These are phyloP conservation scores for Diabrotica balteata DNA, from an alignment of 2,888 invertebrate species.

Conservation along the genomic window DNA sequence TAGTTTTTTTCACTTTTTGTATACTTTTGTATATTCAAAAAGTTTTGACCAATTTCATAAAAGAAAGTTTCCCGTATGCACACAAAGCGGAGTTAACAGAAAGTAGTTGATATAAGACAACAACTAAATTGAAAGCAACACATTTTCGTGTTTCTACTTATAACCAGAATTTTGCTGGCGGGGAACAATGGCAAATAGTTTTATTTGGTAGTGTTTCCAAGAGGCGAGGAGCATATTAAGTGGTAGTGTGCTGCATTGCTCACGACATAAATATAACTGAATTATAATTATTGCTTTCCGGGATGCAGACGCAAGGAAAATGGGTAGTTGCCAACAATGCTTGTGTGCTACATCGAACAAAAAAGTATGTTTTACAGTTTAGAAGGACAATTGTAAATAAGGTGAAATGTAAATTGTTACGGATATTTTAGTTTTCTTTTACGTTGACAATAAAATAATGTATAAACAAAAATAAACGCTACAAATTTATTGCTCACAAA, in stretches of 20 bases:
- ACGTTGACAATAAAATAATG: too few species aligned
- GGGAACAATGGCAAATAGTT: conserved; percentile 30
- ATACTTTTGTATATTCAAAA: too few species aligned
- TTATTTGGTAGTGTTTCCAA: conserved; percentile 29
- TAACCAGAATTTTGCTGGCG: conserved; percentile 17
- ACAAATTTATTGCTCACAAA: too few species aligned
- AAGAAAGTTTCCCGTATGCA: too few species aligned
- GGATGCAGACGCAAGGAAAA: conserved; percentile 27
- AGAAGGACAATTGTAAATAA: conserved; percentile 2
- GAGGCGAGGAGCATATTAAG: conserved; percentile 33
- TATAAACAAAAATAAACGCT: too few species aligned
- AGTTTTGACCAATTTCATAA: too few species aligned
- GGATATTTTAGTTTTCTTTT: background rate
- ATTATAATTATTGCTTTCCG: conserved; percentile 35
- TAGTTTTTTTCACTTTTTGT: too few species aligned
- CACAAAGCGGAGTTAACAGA: background rate
- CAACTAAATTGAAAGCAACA: conserved; percentile 29
- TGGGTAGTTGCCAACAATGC: conserved; percentile 33
- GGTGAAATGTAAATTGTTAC: background rate
- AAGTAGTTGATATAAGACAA: conserved; percentile 21
- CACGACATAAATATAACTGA: conserved; percentile 36
- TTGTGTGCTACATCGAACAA: conserved; percentile 24
- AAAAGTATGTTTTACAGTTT: conserved; percentile 8
- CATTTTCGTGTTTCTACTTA: conserved; percentile 29
- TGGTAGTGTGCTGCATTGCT: conserved; percentile 34